Conservation (phyloP, 2,888 invertebrate species). For the Archips crataeganus region DNA sequence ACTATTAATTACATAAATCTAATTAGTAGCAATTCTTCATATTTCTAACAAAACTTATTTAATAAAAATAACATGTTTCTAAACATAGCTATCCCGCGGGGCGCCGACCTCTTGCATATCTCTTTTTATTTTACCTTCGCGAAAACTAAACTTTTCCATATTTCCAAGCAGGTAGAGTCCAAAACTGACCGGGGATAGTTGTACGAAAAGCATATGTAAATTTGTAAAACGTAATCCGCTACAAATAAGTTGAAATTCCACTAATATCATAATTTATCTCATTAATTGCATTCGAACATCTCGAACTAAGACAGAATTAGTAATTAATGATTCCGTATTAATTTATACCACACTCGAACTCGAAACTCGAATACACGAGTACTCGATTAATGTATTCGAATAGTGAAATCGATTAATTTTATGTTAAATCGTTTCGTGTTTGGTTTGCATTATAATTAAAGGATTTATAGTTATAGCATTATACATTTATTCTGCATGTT, state of each 20-base stretch:
- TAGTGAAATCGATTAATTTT: conserved; percentile 50
- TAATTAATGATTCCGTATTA: conserved; percentile 54
- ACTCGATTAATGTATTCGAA: conserved; percentile 49
- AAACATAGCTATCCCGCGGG: conserved; percentile 52
- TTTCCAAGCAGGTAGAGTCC: conserved; percentile 37
- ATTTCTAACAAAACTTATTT: conserved; percentile 27
- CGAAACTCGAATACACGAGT: conserved; percentile 46
- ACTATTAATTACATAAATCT: conserved; percentile 18
- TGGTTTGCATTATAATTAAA: conserved; percentile 33
- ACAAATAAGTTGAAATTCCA: conserved; percentile 58
- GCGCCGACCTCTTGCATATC: conserved; percentile 52
- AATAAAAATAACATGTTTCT: conserved; percentile 61
- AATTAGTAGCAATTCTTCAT: conserved; percentile 28
- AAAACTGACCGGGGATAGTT: conserved; percentile 32
- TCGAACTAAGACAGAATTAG: conserved; percentile 21
- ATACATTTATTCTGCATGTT: background rate
- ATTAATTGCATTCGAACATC: conserved; percentile 58
- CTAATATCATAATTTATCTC: conserved; percentile 58
- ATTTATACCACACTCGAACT: conserved; percentile 50
- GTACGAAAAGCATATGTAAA: conserved; percentile 39
- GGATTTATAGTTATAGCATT: conserved; percentile 13
- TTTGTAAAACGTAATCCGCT: conserved; percentile 50
- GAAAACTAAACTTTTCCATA: conserved; percentile 31
- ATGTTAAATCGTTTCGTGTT: conserved; percentile 49
- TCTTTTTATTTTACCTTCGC: conserved; percentile 15